A percentile compares a stretch with the other conserved stretches of the same genome.
These are phyloP conservation scores for Oreochromis grahami DNA, from an alignment of 2,797 vertebrate genomes.

Conservation along the genomic window DNA sequence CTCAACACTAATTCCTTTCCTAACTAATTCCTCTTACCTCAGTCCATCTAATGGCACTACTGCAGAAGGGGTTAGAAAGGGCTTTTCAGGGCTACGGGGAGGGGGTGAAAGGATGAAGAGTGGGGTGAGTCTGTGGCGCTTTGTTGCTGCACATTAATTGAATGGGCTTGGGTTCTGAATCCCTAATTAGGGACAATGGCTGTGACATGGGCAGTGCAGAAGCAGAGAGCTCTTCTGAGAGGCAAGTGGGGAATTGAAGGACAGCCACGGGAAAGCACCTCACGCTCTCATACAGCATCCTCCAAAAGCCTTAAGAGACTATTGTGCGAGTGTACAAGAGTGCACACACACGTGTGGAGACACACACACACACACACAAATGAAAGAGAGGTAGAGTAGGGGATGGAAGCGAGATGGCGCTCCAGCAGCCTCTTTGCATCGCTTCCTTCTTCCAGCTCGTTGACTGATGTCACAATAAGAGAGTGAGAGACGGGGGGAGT, in stretches of 20 bases:
- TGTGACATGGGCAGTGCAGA: conserved; percentile 54
- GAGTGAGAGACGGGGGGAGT: neutral
- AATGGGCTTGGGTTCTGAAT: conserved; percentile 63
- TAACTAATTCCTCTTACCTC: conserved; percentile 7
- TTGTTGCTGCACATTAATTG: conserved; percentile 67
- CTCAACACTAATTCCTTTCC: conserved; percentile 10
- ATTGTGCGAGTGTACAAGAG: conserved; percentile 44
- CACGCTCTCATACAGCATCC: conserved; percentile 47
- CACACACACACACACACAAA: conserved; percentile 11
- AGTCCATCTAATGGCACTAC: conserved; percentile 13
- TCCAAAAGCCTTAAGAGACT: conserved; percentile 69
- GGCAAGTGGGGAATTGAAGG: conserved; percentile 72
- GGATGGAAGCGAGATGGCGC: conserved; percentile 52
- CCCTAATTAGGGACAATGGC: conserved; percentile 73
- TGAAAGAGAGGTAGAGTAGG: conserved; percentile 27
- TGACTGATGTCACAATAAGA: conserved; percentile 66
- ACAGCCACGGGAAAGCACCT: conserved; percentile 59
- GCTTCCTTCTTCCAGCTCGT: conserved; percentile 59
- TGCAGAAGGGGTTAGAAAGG: conserved; percentile 28
- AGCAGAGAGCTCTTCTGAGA: conserved; percentile 67
- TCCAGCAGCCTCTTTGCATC: conserved; percentile 38
- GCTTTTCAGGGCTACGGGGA: conserved; percentile 39
- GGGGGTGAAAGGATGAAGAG: conserved; percentile 50
- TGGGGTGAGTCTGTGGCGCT: conserved; percentile 42
- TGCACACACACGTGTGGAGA: neutral